These are phyloP conservation scores for Phlogophora meticulosa DNA, from an alignment of 2,888 invertebrate species.

Conservation along the genomic window DNA sequence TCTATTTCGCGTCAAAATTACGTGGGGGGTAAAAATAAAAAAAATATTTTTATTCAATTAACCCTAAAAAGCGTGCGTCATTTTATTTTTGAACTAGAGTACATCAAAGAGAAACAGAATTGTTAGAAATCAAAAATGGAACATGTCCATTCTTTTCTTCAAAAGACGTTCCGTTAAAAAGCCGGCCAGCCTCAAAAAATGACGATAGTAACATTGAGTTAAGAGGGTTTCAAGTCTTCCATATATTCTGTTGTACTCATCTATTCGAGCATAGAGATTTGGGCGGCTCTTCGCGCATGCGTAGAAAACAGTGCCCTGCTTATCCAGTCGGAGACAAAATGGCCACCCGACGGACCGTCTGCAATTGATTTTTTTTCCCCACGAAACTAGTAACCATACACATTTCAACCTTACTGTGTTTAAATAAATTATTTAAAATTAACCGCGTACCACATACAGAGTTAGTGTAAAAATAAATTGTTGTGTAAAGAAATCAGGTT, in stretches of 20 bases:
- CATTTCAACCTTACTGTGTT: conserved; percentile 62
- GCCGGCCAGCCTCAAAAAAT: conserved; percentile 19
- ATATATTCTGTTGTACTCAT: conserved; percentile 47
- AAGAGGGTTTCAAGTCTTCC: conserved; percentile 51
- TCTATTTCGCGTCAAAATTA: neutral
- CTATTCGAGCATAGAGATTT: conserved; percentile 68
- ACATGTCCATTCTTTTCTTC: neutral
- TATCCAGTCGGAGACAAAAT: conserved; percentile 83
- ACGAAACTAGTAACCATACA: conserved; percentile 73
- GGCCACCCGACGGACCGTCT: conserved; percentile 82
- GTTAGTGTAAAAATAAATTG: conserved; percentile 65
- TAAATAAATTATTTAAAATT: conserved; percentile 67
- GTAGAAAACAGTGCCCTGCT: conserved; percentile 74
- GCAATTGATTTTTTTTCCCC: conserved; percentile 87
- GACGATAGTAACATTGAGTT: conserved; percentile 48
- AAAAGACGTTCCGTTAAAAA: neutral
- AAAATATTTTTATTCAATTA: neutral
- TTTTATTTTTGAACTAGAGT: neutral
- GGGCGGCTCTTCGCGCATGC: conserved; percentile 82
- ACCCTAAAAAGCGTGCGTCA: neutral
- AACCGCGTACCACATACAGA: conserved; percentile 55
- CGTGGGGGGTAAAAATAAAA: neutral
- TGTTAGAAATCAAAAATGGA: neutral
- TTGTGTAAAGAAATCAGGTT: conserved; percentile 54
- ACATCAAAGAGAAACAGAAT: neutral